Evolutionary conservation across 2,113 vertebrate genomes (phyloP).

Genomic region (Pteruthius melanotis): DNA sequence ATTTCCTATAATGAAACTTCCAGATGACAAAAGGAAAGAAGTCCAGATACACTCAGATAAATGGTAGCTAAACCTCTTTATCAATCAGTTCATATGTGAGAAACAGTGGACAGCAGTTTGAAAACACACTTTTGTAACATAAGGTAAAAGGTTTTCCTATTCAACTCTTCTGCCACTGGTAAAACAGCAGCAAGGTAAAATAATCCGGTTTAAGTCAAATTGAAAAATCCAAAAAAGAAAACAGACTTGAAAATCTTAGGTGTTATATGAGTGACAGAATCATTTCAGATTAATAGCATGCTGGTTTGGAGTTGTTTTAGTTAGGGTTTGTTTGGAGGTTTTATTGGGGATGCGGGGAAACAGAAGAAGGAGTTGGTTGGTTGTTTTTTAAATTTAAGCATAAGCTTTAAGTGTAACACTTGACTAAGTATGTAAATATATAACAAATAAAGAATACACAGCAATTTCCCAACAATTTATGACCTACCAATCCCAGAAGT

Average conservation of each 20-base stretch:
- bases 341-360: accelerated
- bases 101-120: neutral
- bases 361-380: neutral
- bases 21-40: neutral
- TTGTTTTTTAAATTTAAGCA: neutral
- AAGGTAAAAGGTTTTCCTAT: neutral
- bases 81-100: neutral
- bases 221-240: neutral
- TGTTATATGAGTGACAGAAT: neutral
- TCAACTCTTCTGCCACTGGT: neutral
- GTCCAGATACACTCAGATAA: neutral
- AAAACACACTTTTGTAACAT: neutral
- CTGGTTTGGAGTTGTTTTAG: neutral
- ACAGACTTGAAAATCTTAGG: neutral
- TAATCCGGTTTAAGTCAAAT: neutral
- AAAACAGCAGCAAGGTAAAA: neutral
- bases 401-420: neutral
- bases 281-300: neutral
- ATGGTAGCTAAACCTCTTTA: neutral
- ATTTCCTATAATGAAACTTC: neutral
- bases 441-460: neutral
- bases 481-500: neutral
- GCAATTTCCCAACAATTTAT: neutral
- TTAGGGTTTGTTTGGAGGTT: neutral
- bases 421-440: neutral